A percentile compares a stretch with the other conserved stretches of the same genome.
phyloP scores from a whole-genome alignment of 2,113 vertebrate species.

The Psammodynastes pulverulentus region DNA sequence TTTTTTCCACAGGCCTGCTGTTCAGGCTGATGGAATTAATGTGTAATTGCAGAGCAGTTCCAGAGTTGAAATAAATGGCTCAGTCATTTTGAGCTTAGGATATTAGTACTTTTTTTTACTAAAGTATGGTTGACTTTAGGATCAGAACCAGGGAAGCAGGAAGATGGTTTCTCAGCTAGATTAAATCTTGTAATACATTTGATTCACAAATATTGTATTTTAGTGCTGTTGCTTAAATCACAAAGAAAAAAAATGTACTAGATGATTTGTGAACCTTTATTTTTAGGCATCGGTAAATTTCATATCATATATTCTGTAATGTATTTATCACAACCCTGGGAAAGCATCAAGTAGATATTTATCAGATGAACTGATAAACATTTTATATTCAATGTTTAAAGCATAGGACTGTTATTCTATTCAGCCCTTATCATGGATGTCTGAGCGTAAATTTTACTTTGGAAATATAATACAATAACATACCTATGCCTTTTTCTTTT shows the following conservation, averaged over 20 bases:
- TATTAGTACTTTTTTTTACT: constrained; percentile 72
- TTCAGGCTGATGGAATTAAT: constrained; percentile 72
- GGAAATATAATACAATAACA: background rate
- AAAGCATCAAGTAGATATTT: background rate
- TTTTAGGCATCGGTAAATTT: background rate
- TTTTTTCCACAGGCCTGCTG: constrained; percentile 70
- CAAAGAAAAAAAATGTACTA: background rate
- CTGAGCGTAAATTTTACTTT: background rate
- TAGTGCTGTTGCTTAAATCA: constrained; percentile 11
- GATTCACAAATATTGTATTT: background rate
- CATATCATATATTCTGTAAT: background rate
- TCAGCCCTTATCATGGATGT: background rate
- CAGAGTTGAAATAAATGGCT: constrained; percentile 72
- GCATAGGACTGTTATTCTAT: background rate
- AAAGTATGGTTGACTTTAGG: constrained; percentile 63
- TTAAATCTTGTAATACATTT: constrained; percentile 31
- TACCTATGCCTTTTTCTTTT: background rate
- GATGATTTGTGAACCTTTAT: constrained; percentile 1
- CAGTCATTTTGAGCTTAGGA: constrained; percentile 58
- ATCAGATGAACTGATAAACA: background rate
- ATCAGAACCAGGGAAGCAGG: constrained; percentile 56
- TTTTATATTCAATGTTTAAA: background rate
- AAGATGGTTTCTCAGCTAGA: constrained; percentile 41
- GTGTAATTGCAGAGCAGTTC: constrained; percentile 68
- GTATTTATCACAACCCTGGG: background rate